Evolutionary conservation across 2,888 invertebrate species (phyloP).

Genomic region (Timema podura): DNA sequence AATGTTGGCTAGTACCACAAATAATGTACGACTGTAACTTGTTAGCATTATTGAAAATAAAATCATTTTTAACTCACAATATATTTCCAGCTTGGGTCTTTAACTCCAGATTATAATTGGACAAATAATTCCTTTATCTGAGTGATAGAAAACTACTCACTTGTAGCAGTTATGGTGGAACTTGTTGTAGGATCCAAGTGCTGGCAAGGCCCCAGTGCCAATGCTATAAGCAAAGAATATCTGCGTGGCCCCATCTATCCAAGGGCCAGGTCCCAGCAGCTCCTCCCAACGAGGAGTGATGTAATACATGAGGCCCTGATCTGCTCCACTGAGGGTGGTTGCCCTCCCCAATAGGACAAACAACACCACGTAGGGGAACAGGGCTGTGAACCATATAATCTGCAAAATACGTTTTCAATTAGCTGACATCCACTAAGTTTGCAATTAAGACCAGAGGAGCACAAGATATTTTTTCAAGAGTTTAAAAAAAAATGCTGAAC

Average conservation of each 20-base stretch:
- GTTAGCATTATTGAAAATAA: not conserved
- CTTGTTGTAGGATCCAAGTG: slow-evolving; percentile 70
- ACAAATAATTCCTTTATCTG: too few relatives aligned
- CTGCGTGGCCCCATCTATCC: slow-evolving; percentile 75
- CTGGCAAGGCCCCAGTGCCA: slow-evolving; percentile 70
- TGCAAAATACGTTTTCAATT: slow-evolving; percentile 34
- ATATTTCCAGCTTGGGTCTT: not conserved
- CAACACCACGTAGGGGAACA: slow-evolving; percentile 69
- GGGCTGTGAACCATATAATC: slow-evolving; percentile 74
- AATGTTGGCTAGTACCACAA: too few relatives aligned
- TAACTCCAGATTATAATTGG: too few relatives aligned
- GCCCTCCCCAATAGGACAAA: slow-evolving; percentile 62
- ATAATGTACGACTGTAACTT: too few relatives aligned
- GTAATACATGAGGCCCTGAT: slow-evolving; percentile 61
- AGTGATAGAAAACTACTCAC: slow-evolving; percentile 43
- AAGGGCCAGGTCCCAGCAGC: slow-evolving; percentile 52
- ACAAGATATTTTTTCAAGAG: too few relatives aligned
- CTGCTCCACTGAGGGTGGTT: slow-evolving; percentile 63
- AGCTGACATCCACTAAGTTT: too few relatives aligned
- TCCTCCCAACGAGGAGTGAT: slow-evolving; percentile 59
- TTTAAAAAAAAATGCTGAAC: too few relatives aligned
- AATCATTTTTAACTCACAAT: slow-evolving; percentile 13
- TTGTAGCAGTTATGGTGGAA: slow-evolving; percentile 72
- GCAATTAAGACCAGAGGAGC: too few relatives aligned
- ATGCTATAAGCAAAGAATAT: slow-evolving; percentile 76